Evolutionary conservation across 2,888 invertebrate species (phyloP), one percentile per base, ranked within the genome.

Genomic region (Monopis laevigella): DNA sequence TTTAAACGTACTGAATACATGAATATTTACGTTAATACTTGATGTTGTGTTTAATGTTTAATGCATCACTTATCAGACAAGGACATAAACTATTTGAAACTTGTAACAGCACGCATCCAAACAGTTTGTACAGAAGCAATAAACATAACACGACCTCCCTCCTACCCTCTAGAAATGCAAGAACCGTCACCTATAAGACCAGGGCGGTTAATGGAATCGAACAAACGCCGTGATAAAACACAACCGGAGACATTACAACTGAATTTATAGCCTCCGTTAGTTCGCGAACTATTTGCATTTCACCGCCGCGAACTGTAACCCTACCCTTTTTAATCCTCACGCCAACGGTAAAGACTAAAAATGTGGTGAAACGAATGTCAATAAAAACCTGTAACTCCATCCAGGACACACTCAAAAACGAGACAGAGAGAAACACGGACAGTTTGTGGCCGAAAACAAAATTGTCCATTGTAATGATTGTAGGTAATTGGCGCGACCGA

Each of bases 381-480:
- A 68, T 73, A 77, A 77, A 77, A 77, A 74, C 65, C 70, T 66
- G 66, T 58, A 61, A 65, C 62, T 70, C 71, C 65, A 28, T 43
- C 34, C 39, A n/a, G 26, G 14, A 38, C 30, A 21, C 39, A 67
- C 43, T 30, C 40, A 18, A 42, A 36, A 39, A 39, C 39, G 39
- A 16, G 39, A 30, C 39, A 5, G 16, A 30, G 38, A 30, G 28
- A 13, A 35, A 39, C 67, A n/a, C 68, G 68, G 61, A 54, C 55
- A 56, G 59, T 56, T 43, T 43, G 45, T 28, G 67, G 69, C 62
- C 62, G 62, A 62, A 62, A 64, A 70, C 69, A 71, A 72, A 74
- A 75, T 74, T 68, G 73, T 72, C 64, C 61, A 67, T 68, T 63
- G 73, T 75, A 73, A 75, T 72, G 67, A 77, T 77, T 72, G 75